A percentile compares a stretch with the other conserved stretches of the same genome.
phyloP scores from a whole-genome alignment of 2,797 vertebrate genomes.

The Pristis pectinata region DNA sequence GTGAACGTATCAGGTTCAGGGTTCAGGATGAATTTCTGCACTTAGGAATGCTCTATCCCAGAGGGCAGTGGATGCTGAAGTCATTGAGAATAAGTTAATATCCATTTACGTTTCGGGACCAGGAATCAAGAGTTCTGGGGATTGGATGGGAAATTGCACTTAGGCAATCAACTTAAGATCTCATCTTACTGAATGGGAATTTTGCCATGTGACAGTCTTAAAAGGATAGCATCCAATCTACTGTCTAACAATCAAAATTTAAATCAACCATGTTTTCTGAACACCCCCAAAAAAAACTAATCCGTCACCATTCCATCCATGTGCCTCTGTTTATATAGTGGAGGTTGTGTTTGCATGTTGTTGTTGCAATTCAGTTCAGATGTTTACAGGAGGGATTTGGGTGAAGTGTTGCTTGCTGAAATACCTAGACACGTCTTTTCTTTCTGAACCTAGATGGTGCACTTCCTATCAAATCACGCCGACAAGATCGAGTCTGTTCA shows the following conservation, averaged over 20 bases:
- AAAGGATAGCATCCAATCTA: background rate
- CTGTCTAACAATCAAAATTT: background rate
- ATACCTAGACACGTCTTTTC: background rate
- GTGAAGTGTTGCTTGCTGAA: background rate
- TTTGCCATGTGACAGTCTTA: background rate
- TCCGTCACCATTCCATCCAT: background rate
- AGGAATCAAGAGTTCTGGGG: too few species aligned
- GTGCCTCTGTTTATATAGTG: background rate
- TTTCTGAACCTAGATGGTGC: conserved; percentile 77
- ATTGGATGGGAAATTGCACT: too few species aligned
- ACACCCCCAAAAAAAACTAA: too few species aligned
- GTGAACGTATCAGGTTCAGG: too few species aligned
- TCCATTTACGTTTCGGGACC: too few species aligned
- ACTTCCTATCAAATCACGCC: conserved; percentile 89
- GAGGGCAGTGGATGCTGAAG: too few species aligned
- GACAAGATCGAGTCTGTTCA: conserved; percentile 99
- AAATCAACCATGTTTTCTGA: background rate
- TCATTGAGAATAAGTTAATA: too few species aligned
- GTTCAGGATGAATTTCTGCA: too few species aligned
- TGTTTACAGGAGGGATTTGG: background rate
- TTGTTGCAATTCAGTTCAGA: background rate
- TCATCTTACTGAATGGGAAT: background rate
- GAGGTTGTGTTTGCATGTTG: background rate
- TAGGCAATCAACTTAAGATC: too few species aligned
- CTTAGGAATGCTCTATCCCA: too few species aligned